Percentiles rank a stretch among this genome's conserved stretches.
phyloP scores from a whole-genome alignment of 2,888 invertebrate genomes.

The Girardia tigrina region DNA sequence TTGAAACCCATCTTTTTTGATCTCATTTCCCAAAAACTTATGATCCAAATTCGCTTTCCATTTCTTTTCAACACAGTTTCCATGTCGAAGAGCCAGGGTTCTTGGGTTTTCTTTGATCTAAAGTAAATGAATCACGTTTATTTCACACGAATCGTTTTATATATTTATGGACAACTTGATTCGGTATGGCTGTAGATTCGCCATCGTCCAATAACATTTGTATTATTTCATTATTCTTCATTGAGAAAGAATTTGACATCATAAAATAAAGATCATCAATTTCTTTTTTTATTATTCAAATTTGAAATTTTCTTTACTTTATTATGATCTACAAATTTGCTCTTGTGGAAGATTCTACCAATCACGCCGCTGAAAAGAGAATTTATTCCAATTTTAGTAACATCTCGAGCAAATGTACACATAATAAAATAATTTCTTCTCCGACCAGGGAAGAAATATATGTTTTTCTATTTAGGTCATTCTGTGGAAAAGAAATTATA shows the following conservation, averaged over 20 bases:
- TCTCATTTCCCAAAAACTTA: background rate
- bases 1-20: background rate
- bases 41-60: background rate
- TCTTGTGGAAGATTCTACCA: background rate
- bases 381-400: background rate
- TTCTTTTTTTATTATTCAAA: too few relatives aligned
- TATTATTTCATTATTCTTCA: conserved; percentile 6
- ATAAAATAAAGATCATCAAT: background rate
- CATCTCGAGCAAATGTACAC: background rate
- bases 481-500: background rate
- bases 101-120: conserved; percentile 18
- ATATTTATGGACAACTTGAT: background rate
- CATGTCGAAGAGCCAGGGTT: background rate
- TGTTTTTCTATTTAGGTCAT: conserved; percentile 23
- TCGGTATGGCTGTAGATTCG: background rate
- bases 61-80: conserved; percentile 11
- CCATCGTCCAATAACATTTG: conserved; percentile 5
- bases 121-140: background rate
- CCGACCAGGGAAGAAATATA: conserved; percentile 16
- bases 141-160: too few relatives aligned
- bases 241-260: background rate
- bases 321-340: background rate
- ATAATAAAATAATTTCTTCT: conserved; percentile 4
- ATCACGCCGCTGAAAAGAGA: background rate
- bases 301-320: conserved; percentile 3